phyloP scores from a whole-genome alignment of 2,113 vertebrate genomes.

The Nesospiza acunhae region DNA sequence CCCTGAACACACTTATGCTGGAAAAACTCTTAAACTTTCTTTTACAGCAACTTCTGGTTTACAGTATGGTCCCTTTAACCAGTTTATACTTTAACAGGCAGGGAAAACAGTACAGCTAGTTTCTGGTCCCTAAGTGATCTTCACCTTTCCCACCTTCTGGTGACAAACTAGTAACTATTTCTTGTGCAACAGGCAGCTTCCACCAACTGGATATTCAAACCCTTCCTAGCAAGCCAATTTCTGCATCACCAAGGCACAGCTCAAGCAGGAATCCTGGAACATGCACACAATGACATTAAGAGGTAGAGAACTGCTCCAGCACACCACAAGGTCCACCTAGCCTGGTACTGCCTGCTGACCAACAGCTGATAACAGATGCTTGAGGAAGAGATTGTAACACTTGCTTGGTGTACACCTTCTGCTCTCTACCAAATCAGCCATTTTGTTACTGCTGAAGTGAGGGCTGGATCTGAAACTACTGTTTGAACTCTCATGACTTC shows the following conservation, averaged over 20 bases:
- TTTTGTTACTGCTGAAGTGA: background rate
- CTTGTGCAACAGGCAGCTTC: background rate
- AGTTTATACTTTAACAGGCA: background rate
- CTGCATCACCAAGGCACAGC: background rate
- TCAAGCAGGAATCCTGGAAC: background rate
- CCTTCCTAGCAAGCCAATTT: background rate
- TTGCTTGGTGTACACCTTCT: accelerated
- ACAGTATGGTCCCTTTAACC: background rate
- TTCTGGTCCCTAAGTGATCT: background rate
- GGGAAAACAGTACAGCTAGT: background rate
- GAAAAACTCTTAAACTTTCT: background rate
- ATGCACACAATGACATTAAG: background rate
- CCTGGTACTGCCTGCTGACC: background rate
- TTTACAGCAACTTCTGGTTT: background rate
- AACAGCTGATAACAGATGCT: background rate
- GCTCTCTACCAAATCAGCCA: background rate
- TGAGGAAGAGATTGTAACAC: background rate
- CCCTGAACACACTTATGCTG: background rate
- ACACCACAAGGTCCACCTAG: background rate
- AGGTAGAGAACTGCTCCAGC: background rate
- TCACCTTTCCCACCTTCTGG: background rate
- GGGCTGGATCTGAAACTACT: background rate
- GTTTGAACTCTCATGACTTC: background rate
- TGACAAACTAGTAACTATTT: background rate
- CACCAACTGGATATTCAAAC: background rate